Evolutionary conservation across 2,888 invertebrate species (phyloP), one percentile per base, ranked within the genome.

Genomic region (Caprella mutica): DNA sequence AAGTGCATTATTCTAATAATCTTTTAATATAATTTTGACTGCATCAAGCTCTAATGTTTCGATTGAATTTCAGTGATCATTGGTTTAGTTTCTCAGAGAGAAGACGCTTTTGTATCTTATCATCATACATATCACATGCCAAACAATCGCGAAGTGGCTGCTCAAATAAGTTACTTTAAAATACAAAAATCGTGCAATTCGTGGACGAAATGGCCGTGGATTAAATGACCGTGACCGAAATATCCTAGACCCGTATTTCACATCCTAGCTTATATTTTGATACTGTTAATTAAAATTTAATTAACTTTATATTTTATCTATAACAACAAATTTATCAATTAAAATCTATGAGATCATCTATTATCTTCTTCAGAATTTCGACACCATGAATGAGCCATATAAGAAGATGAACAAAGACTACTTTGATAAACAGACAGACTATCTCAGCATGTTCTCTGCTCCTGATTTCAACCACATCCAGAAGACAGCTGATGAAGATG

Each of bases 381-480:
- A 55, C 27, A 24, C 21, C 8, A 52, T 58, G 60, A 60, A 60
- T 27, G 58, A 52, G 23, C 55, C 53, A 9, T 60, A 53, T 30
- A 19, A 53, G 39, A 9, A 8, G 46, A 54, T 55, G 58, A 64
- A 64, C 40, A 54, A 53, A 46, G 60, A 55, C 33, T 50, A 54
- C 9, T 60, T 64, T 27, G n/a, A 46, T 21, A 38, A 38, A 6
- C 38, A 53, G 21, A 53, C 55, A 8, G 64, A 60, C 39, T 60
- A 60, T 52, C 55, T 64, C 19, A 53, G 55, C 51, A 56, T 53
- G 53, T 5, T 57, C 3, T 29, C 58, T 3, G 50, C 43, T 17
- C 60, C 60, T 14, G 55, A 64, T 29, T 64, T 53, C 33, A 39
- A 60, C 27, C 60, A 60, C 39, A 29, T 40, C 9, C 19, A 38